These are phyloP conservation scores for Oegoconia quadripuncta DNA, from an alignment of 2,888 invertebrate species.

Conservation along the genomic window DNA sequence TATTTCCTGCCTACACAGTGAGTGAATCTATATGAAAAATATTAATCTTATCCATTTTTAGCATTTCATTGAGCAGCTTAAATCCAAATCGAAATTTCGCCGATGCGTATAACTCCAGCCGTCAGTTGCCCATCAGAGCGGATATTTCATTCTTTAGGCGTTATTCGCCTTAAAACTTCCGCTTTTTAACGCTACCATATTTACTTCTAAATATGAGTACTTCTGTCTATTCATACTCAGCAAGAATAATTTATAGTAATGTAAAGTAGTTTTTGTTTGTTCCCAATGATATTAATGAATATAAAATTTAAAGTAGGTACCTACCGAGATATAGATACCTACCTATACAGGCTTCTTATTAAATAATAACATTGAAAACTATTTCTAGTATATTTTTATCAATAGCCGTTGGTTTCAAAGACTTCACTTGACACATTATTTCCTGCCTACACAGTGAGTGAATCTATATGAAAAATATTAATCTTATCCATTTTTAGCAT, in stretches of 20 bases:
- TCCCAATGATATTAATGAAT: too few species aligned
- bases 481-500: conserved; percentile 14
- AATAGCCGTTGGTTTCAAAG: not conserved
- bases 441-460: not conserved
- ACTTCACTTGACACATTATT: not conserved
- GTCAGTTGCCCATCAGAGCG: conserved; percentile 33
- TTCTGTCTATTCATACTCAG: too few species aligned
- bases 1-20: not conserved
- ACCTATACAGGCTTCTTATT: too few species aligned
- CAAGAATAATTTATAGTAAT: too few species aligned
- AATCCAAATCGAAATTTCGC: conserved; percentile 42
- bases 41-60: conserved; percentile 12
- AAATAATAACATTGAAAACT: too few species aligned
- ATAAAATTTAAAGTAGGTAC: too few species aligned
- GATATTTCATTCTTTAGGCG: conserved; percentile 40
- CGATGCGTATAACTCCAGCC: conserved; percentile 33
- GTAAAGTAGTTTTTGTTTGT: too few species aligned
- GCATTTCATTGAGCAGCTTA: conserved; percentile 28
- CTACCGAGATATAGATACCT: too few species aligned
- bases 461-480: conserved; percentile 1
- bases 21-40: not conserved
- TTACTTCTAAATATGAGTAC: too few species aligned
- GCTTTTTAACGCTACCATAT: not conserved
- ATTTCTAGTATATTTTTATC: too few species aligned
- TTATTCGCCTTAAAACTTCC: conserved; percentile 17